These are phyloP conservation scores for Sarcophilus harrisii DNA, from an alignment of 2,797 vertebrate species.

Conservation along the genomic window DNA sequence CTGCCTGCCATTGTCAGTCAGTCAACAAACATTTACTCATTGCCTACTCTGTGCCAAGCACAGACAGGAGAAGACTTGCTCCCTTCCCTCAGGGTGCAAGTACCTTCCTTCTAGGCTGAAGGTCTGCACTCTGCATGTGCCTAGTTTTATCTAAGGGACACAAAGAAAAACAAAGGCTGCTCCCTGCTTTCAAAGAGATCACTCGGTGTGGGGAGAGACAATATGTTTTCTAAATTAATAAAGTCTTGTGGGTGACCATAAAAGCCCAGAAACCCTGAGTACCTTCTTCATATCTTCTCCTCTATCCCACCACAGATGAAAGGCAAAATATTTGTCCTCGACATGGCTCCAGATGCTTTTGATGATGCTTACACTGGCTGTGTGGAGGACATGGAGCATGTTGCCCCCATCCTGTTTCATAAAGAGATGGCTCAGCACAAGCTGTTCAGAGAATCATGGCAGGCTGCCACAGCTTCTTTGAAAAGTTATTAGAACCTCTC, in stretches of 20 bases:
- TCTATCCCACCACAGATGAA: not conserved
- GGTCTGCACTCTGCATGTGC: too few species aligned
- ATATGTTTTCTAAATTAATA: not conserved
- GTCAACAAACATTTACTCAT: not conserved
- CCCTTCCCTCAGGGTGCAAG: too few species aligned
- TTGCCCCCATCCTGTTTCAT: conserved; percentile 15
- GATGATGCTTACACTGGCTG: conserved; percentile 32
- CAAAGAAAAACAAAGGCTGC: not conserved
- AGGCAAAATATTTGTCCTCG: not conserved
- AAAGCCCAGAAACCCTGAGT: not conserved
- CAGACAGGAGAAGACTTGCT: too few species aligned
- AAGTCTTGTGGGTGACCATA: not conserved
- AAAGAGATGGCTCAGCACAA: not conserved
- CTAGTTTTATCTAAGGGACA: not conserved
- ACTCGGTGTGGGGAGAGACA: not conserved
- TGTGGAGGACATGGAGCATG: not conserved
- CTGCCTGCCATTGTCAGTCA: not conserved
- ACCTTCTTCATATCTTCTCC: not conserved
- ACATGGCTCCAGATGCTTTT: conserved; percentile 12
- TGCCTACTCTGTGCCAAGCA: not conserved
- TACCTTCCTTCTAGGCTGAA: too few species aligned
- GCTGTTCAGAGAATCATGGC: not conserved
- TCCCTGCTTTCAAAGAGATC: not conserved
- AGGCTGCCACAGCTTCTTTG: not conserved
- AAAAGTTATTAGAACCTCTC: not conserved